Base-by-base conservation (phyloP, 2,797 vertebrate species). In the Diplodus puntazzo region DNA sequence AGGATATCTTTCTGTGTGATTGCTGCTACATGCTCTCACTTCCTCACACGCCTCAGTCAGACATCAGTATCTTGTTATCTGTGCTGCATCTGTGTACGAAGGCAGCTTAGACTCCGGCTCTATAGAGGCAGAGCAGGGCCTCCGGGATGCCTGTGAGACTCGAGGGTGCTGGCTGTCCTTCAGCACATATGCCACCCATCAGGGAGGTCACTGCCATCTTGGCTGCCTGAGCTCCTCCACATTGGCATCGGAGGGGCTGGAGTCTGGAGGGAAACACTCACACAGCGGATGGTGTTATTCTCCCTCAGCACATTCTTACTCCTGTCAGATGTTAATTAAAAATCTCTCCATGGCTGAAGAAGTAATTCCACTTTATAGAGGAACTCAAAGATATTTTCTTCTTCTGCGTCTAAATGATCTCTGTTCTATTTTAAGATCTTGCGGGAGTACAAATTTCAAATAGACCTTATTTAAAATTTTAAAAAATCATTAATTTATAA, bases 101-200 rank as follows among this genome's bases (percentile, higher is more conserved):
- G 43, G 43, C 27, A 39, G 61, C 43, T 60, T 5, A 43, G 48
- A 49, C 43, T 14, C 11, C 55, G 5, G 30, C 62, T 57, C 11
- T 3, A 9, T 43, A 9, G 46, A 59, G 62, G 30, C 46, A 34
- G 62, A 42, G 39, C 39, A 3, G 5, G 23, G 53, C 58, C 71
- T 42, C 53, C 12, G 48, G 57, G 54, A 39, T 43, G 23, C 27
- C 68, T 25, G 69, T 0, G 57, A 48, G 62, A 27, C 67, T 27
- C 13, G 21, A 50, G 77, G 81, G 21, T 39, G 3, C 42, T 75
- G 62, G 68, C 63, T 52, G 54, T 62, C 54, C 60, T 66, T 85
- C 69, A 73, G 71, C 54, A 60, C 75, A 73, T 55, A 69, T 79
- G 75, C 59, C 64, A 43, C 25, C 61, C 53, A 57, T 21, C 79